These are phyloP conservation scores for Drosophila neonasuta DNA, from an alignment of 2,888 invertebrate species.

Conservation along the genomic window DNA sequence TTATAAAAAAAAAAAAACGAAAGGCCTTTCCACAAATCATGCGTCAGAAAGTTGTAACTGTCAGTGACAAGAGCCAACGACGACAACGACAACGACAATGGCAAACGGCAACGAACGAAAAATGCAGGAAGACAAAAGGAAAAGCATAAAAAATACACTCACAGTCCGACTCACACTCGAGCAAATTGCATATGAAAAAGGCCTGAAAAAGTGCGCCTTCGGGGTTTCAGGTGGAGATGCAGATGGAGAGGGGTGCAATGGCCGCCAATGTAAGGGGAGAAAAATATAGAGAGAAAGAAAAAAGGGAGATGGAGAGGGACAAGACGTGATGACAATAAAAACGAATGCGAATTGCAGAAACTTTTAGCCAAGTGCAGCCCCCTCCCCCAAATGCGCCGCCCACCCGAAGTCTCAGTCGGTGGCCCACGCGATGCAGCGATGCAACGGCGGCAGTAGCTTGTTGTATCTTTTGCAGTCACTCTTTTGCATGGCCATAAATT, in stretches of 20 bases:
- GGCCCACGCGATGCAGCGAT: slow-evolving; percentile 51
- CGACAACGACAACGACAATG: slow-evolving; percentile 5
- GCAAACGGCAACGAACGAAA: slow-evolving; percentile 24
- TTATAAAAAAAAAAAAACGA: slow-evolving; percentile 60
- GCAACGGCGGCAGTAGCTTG: slow-evolving; percentile 20
- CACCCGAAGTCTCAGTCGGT: slow-evolving; percentile 3
- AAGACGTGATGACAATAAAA: slow-evolving; percentile 72
- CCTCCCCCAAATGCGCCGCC: slow-evolving; percentile 1
- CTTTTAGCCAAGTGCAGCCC: slow-evolving; percentile 69
- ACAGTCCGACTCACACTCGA: slow-evolving; percentile 16
- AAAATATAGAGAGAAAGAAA: slow-evolving; percentile 24
- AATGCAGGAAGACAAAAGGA: slow-evolving; percentile 51
- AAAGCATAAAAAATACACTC: slow-evolving; percentile 26
- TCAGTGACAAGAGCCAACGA: slow-evolving; percentile 59
- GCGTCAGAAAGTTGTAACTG: slow-evolving; percentile 76
- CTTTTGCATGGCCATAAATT: slow-evolving; percentile 64
- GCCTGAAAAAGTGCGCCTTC: slow-evolving; percentile 25
- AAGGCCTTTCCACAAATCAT: slow-evolving; percentile 74
- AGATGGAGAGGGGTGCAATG: slow-evolving; percentile 42
- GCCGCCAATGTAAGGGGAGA: slow-evolving; percentile 43
- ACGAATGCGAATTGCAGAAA: slow-evolving; percentile 70
- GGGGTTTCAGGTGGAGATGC: slow-evolving; percentile 1
- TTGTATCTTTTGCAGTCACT: slow-evolving; percentile 46
- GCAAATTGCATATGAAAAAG: slow-evolving; percentile 57
- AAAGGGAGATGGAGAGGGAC: slow-evolving; percentile 53